Base-by-base conservation (phyloP, 2,113 vertebrate genomes). In the Apeltes quadracus region DNA sequence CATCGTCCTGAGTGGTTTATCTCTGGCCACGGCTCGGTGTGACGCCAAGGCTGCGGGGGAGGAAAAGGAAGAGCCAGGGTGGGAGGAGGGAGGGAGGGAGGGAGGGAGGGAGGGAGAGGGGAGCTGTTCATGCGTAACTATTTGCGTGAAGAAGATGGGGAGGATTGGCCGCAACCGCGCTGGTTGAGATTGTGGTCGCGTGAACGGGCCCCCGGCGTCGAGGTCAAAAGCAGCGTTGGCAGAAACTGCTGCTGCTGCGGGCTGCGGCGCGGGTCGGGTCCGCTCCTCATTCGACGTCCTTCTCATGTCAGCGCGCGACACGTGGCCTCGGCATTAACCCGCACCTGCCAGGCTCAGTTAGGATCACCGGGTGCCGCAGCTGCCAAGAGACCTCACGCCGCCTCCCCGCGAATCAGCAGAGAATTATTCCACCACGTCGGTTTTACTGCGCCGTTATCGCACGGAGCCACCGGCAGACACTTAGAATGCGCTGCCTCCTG, bases 1-100 rank as follows among this genome's bases (percentile, higher is more conserved):
- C 90, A 87, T 91, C 90, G 90, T 89, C 87, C 87, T 91, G 92
- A 92, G 92, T 89, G 91, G 90, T 94, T 94, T 93, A 92, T 93
- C 92, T 89, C 88, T 76, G 89, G 89, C 84, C 85, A 79, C 80
- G 34, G 85, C 81, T 74, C 84, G 58, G 72, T 75, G 76, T 86
- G 86, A 87, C 79, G 82, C 84, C 82, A 84, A 86, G 86, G 86
- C 87, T 89, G 87, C 72, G 38, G 85, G 84, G 80, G 75, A 48
- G 84, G 80, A 72, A 48, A 70, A 67, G 61, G 76, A 29, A 48
- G 64, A 48, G 77, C 78, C 27, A 44, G 75, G 55, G 72, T 39
- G 69, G 71, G 61, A 29, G 55, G 18, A 22, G 22, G 4, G 16
- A 1, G 75, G 72, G 15, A 67, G 72, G 76, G 36, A 32, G 8